Percentiles rank a stretch among this genome's conserved stretches.
These are phyloP conservation scores for Diplosoma virens DNA, from an alignment of 23 tunicate genomes.

Conservation along the genomic window DNA sequence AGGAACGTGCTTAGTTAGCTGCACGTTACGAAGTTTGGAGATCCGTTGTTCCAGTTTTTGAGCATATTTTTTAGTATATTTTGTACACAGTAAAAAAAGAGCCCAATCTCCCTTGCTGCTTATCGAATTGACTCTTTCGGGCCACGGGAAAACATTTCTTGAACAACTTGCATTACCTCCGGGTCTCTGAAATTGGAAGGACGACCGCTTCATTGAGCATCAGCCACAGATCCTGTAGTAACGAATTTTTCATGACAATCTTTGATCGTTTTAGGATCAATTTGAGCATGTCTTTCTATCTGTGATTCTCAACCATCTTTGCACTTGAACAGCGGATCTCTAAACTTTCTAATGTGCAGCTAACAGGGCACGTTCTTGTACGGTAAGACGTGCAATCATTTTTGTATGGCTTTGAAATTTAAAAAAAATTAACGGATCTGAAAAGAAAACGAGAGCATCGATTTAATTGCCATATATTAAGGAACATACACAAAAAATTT, in stretches of 20 bases:
- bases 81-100: not conserved
- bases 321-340: too few species aligned
- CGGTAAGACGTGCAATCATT: too few species aligned
- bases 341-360: too few species aligned
- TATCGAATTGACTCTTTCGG: not conserved
- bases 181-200: constrained; percentile 16
- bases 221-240: constrained; percentile 19
- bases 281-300: not conserved
- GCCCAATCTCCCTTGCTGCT: constrained; percentile 1
- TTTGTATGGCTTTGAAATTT: too few species aligned
- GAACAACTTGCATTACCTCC: constrained; percentile 13
- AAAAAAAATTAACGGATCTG: too few species aligned
- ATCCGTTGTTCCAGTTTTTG: not conserved
- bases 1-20: too few species aligned
- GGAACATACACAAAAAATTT: too few species aligned
- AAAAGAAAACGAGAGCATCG: too few species aligned
- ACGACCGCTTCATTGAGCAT: constrained; percentile 11
- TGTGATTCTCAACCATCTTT: not conserved
- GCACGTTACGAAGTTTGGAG: too few species aligned
- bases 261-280: constrained; percentile 6
- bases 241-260: constrained; percentile 2
- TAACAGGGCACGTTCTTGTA: too few species aligned
- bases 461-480: too few species aligned
- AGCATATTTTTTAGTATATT: not conserved
- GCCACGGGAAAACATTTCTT: constrained; percentile 14